phyloP scores from a whole-genome alignment of 2,888 invertebrate species.

The Sabatieria punctata region DNA sequence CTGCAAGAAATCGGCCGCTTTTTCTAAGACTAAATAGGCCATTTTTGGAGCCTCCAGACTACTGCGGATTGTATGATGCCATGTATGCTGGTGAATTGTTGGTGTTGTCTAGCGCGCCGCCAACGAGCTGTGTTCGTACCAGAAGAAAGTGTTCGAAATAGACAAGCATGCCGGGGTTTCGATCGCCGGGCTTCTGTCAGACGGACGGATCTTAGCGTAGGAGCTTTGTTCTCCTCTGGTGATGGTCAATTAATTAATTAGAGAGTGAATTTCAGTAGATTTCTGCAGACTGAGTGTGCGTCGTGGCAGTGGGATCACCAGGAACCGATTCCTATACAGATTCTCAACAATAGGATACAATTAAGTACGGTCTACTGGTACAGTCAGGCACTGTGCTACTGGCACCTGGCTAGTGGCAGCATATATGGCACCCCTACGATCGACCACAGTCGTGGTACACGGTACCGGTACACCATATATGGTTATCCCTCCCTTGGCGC shows the following conservation, averaged over 20 bases:
- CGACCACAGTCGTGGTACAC: no score
- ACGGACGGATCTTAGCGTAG: conserved; percentile 75
- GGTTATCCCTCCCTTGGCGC: no score
- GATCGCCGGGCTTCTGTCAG: conserved; percentile 86
- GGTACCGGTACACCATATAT: no score
- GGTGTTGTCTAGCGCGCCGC: conserved; percentile 52
- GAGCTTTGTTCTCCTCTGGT: conserved; percentile 3
- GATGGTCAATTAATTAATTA: background rate
- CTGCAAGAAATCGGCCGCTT: background rate
- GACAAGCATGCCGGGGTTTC: conserved; percentile 91
- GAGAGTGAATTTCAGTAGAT: conserved; percentile 50
- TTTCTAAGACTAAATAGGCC: background rate
- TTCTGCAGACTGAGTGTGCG: conserved; percentile 84
- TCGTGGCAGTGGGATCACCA: conserved; percentile 84
- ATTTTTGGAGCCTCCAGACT: background rate
- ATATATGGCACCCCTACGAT: no score
- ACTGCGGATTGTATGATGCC: no score
- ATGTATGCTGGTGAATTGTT: no score
- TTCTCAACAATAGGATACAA: conserved; percentile 13
- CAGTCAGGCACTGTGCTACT: no score
- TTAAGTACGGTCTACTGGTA: background rate
- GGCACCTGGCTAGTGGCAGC: no score
- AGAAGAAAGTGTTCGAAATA: conserved; percentile 89
- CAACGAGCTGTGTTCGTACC: conserved; percentile 87
- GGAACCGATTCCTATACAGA: conserved; percentile 54